Conservation (phyloP, 2,113 vertebrate genomes). For the Halichoeres trimaculatus region DNA sequence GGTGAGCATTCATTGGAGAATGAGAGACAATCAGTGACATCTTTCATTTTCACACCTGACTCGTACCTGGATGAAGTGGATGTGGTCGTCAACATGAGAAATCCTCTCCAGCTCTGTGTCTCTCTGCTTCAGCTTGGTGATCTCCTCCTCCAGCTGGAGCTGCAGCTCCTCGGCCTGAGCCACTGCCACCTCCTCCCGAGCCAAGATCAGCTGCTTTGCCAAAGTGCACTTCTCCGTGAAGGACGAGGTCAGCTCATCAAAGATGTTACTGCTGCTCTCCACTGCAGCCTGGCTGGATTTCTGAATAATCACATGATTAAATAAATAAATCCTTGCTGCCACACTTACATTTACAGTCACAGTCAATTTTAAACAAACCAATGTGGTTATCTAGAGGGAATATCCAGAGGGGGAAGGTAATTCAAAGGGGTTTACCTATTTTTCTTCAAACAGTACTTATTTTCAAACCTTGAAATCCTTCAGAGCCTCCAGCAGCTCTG, state of each 20-base stretch:
- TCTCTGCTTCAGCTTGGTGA: constrained; percentile 14
- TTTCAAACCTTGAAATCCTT: constrained; percentile 36
- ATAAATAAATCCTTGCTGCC: too few species aligned
- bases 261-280: not conserved
- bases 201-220: constrained; percentile 16
- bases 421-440: too few species aligned
- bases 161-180: constrained; percentile 11
- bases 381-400: too few species aligned
- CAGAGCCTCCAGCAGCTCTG: not conserved
- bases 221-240: not conserved
- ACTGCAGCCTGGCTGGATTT: constrained; percentile 1
- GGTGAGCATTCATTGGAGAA: too few species aligned
- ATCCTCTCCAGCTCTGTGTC: constrained; percentile 5
- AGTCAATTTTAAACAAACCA: too few species aligned
- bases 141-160: constrained; percentile 31
- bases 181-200: not conserved
- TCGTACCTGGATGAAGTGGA: constrained; percentile 50
- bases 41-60: not conserved
- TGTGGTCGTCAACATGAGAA: constrained; percentile 14
- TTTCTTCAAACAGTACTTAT: not conserved
- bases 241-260: constrained; percentile 10
- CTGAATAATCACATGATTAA: not conserved
- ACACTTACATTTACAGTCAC: too few species aligned
- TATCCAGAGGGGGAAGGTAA: too few species aligned
- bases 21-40: too few species aligned